Evolutionary conservation across 1,140 invertebrate species (phyloP).

Genomic region (Drosophila watanabei): DNA sequence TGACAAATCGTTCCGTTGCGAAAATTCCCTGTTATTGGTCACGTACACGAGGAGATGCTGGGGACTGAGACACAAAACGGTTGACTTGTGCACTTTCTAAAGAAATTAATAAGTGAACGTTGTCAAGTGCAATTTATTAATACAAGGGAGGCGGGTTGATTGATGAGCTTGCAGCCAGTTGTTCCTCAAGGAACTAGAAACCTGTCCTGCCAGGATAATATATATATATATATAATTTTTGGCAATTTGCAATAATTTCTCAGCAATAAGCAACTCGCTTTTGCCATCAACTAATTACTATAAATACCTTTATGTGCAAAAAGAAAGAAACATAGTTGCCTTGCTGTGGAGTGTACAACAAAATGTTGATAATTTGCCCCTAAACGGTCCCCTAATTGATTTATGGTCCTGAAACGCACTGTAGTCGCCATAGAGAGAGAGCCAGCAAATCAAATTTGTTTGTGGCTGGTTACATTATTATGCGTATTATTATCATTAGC

Average conservation of each 20-base stretch:
- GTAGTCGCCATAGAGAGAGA: slow-evolving; percentile 43
- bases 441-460: slow-evolving; percentile 52
- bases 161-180: background rate
- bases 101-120: slow-evolving; percentile 79
- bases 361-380: slow-evolving; percentile 28
- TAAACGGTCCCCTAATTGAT: slow-evolving; percentile 39
- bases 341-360: background rate
- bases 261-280: background rate
- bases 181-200: too few species aligned
- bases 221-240: background rate
- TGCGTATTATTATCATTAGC: slow-evolving; percentile 57
- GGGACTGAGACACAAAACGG: slow-evolving; percentile 31
- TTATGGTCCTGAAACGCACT: slow-evolving; percentile 52
- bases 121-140: slow-evolving; percentile 81
- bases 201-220: background rate
- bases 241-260: background rate
- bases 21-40: slow-evolving; percentile 78
- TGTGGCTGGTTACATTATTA: slow-evolving; percentile 54
- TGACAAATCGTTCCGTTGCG: slow-evolving; percentile 31
- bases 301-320: slow-evolving; percentile 5
- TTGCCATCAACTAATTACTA: slow-evolving; percentile 16
- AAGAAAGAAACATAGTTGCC: background rate
- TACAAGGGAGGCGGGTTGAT: slow-evolving; percentile 27
- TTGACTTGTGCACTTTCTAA: slow-evolving; percentile 79
- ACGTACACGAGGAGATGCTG: slow-evolving; percentile 54